These are phyloP conservation scores for Parnassius mnemosyne DNA, from an alignment of 2,888 invertebrate species.

Conservation along the genomic window DNA sequence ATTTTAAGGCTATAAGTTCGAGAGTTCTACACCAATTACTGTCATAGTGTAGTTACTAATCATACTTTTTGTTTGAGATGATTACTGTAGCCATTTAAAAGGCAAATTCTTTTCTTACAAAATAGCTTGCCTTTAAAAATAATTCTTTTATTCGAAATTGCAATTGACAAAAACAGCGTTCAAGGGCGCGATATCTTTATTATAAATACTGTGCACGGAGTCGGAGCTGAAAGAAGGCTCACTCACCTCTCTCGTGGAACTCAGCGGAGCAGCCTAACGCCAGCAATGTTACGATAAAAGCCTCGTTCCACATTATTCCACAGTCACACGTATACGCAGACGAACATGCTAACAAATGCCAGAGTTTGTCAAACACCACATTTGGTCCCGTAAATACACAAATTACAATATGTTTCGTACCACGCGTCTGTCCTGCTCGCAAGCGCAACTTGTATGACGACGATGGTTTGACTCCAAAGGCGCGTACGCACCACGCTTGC, in stretches of 20 bases:
- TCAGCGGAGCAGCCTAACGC: constrained; percentile 49
- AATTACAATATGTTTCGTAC: constrained; percentile 24
- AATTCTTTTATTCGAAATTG: neutral
- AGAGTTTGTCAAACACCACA: constrained; percentile 43
- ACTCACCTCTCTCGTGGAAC: constrained; percentile 69
- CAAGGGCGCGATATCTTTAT: constrained; percentile 9
- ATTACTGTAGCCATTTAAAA: neutral
- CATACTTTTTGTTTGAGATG: neutral
- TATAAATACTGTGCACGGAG: constrained; percentile 28
- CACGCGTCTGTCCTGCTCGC: constrained; percentile 55
- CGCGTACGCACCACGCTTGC: constrained; percentile 48
- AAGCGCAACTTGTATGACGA: constrained; percentile 55
- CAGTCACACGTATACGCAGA: constrained; percentile 52
- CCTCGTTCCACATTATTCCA: constrained; percentile 59
- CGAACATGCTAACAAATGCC: constrained; percentile 53
- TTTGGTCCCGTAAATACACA: constrained; percentile 31
- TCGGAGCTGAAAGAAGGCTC: constrained; percentile 31
- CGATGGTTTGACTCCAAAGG: constrained; percentile 32
- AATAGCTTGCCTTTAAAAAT: neutral
- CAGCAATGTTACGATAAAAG: constrained; percentile 42
- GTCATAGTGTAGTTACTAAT: neutral
- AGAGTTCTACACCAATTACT: neutral
- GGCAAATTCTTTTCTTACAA: neutral
- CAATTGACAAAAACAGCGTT: neutral
- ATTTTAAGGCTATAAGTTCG: constrained; percentile 6